Evolutionary conservation across 1,140 invertebrate species (phyloP).

Genomic region (Brachionus calyciflorus): DNA sequence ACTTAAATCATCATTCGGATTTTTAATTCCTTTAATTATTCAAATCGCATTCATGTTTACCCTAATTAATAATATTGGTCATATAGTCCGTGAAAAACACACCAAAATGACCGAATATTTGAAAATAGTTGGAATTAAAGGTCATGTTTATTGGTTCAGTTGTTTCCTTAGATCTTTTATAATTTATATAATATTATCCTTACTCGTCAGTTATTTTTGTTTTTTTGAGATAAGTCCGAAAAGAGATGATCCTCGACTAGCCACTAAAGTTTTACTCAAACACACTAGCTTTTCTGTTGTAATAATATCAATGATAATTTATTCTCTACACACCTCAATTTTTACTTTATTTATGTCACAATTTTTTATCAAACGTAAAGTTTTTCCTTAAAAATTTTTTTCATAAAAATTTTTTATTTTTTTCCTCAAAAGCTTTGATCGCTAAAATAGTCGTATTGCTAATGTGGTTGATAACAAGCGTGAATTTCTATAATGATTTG

Average conservation of each 20-base stretch:
- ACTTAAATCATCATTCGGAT: slow-evolving; percentile 24
- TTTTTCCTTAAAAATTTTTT: neutral
- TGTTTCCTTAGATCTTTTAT: neutral
- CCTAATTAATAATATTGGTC: slow-evolving; percentile 3
- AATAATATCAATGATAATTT: neutral
- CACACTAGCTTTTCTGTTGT: neutral
- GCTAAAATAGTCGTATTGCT: slow-evolving; percentile 11
- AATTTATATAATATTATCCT: neutral
- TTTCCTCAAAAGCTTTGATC: neutral
- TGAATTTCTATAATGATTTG: slow-evolving; percentile 31
- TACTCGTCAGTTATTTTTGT: neutral
- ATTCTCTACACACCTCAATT: slow-evolving; percentile 1
- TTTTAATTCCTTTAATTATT: slow-evolving; percentile 15
- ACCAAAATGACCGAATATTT: slow-evolving; percentile 43
- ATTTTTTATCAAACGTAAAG: slow-evolving; percentile 39
- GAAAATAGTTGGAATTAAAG: slow-evolving; percentile 17
- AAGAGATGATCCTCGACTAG: neutral
- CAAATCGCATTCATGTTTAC: slow-evolving; percentile 7
- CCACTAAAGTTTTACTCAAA: slow-evolving; percentile 15
- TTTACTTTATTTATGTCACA: slow-evolving; percentile 12
- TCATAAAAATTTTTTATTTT: neutral
- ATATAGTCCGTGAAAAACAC: slow-evolving; percentile 32
- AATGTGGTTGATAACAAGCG: neutral
- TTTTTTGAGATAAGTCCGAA: neutral
- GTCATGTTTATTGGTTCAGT: neutral